These are phyloP conservation scores for Phragmatobia fuliginosa DNA, from an alignment of 2,888 invertebrate genomes.

Conservation along the genomic window DNA sequence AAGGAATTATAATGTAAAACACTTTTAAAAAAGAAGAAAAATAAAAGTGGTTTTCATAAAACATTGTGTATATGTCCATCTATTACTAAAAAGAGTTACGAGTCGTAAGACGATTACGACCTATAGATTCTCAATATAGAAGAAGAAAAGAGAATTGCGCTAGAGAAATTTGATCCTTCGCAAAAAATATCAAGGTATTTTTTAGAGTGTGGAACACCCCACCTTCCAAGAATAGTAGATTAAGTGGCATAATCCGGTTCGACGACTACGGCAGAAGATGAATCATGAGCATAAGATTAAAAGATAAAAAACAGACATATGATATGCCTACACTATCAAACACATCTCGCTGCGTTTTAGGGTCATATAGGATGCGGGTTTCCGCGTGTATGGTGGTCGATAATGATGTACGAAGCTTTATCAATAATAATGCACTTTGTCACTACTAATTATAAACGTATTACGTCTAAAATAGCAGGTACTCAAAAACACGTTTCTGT, in stretches of 20 bases:
- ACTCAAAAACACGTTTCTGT: background rate
- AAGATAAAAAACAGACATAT: background rate
- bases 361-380: slow-evolving; percentile 18
- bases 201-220: background rate
- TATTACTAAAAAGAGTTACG: too few relatives aligned
- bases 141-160: too few relatives aligned
- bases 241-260: background rate
- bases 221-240: background rate
- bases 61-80: too few relatives aligned
- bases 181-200: background rate
- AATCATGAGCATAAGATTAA: background rate
- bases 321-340: background rate
- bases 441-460: slow-evolving; percentile 13
- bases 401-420: slow-evolving; percentile 5
- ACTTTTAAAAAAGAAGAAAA: background rate
- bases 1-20: slow-evolving; percentile 3
- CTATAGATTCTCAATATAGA: too few relatives aligned
- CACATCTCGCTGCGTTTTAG: background rate
- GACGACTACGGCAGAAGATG: background rate
- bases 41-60: background rate
- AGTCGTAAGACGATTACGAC: too few relatives aligned
- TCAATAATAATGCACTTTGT: slow-evolving; percentile 6
- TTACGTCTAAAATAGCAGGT: background rate
- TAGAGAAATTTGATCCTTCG: background rate
- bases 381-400: slow-evolving; percentile 10